Evolutionary conservation across 2,888 invertebrate genomes (phyloP), one percentile per base, ranked within the genome.

Genomic region (Bruchidius siliquastri): DNA sequence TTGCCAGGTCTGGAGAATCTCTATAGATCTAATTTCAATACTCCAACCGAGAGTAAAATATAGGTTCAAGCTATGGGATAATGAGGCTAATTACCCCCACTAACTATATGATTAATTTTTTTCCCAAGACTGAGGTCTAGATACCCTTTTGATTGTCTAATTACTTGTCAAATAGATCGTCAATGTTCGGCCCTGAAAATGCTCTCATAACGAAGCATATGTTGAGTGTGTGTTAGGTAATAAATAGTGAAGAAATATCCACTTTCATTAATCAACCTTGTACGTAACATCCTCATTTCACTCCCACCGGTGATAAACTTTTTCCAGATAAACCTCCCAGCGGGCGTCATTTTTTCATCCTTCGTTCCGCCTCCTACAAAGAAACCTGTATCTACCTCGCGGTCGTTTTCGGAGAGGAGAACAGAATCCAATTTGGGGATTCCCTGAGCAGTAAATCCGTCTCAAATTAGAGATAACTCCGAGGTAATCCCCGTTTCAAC

Each of bases 401-500:
- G 49, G 8, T 49, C 49, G 49, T 49, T 13, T 49, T 13, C 49
- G 49, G 49, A 49, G 3, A 49, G 49, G 18, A 18, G 49, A 26
- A n/a, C 68, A 22, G 22, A 84, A 87, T 88, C 88, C 88, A 88
- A 88, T 88, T 88, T 88, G 87, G 87, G 84, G 88, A 88, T 88
- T 88, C 88, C 86, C 86, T 84, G 87, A 85, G 85, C 86, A 88
- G 86, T 87, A 88, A 88, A 88, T 88, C 88, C 88, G 84, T 84
- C 84, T 86, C 87, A 88, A 88, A 88, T 88, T 88, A 88, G 87
- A 88, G 88, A 88, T 88, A 88, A 87, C 88, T 87, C 87, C 86
- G 73, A 83, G 80, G 86, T 85, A 87, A 86, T 86, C 85, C 85
- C 83, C 83, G 80, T 82, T 82, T 82, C 80, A 81, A 81, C 83